phyloP scores from a whole-genome alignment of 2,113 vertebrate species.

The Tachysurus vachellii region DNA sequence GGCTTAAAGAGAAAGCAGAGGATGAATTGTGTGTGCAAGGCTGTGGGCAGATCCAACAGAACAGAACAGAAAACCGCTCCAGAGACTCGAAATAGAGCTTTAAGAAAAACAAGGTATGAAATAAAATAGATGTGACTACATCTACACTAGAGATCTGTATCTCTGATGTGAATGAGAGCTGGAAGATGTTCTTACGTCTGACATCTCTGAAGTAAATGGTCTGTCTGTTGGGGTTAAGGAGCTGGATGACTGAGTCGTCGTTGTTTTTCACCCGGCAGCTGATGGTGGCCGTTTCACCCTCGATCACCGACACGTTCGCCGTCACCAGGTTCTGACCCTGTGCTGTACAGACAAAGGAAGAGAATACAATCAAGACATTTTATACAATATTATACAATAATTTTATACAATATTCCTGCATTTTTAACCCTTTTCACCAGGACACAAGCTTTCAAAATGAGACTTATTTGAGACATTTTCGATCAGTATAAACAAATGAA shows the following conservation, averaged over 20 bases:
- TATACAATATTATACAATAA: neutral
- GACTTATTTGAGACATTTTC: no score
- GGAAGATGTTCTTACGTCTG: slow-evolving; percentile 86
- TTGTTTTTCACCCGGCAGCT: slow-evolving; percentile 85
- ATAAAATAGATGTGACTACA: neutral
- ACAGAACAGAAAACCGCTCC: neutral
- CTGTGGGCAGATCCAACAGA: neutral
- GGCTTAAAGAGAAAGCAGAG: slow-evolving; percentile 4
- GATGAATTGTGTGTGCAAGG: slow-evolving; percentile 6
- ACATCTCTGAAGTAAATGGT: slow-evolving; percentile 92
- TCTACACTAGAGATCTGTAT: neutral
- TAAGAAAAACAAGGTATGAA: neutral
- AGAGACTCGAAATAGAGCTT: neutral
- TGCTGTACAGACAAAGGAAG: slow-evolving; percentile 55
- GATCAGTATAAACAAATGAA: no score
- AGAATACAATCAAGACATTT: slow-evolving; percentile 60
- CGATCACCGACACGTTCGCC: slow-evolving; percentile 78
- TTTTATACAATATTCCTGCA: neutral
- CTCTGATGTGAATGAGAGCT: slow-evolving; percentile 75
- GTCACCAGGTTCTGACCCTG: slow-evolving; percentile 92
- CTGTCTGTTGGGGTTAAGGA: slow-evolving; percentile 96
- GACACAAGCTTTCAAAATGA: no score
- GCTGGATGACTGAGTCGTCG: slow-evolving; percentile 96
- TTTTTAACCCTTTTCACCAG: neutral
- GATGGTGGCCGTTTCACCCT: slow-evolving; percentile 77